Conservation (phyloP, 2,113 vertebrate species). For the Sylvilagus bachmani region DNA sequence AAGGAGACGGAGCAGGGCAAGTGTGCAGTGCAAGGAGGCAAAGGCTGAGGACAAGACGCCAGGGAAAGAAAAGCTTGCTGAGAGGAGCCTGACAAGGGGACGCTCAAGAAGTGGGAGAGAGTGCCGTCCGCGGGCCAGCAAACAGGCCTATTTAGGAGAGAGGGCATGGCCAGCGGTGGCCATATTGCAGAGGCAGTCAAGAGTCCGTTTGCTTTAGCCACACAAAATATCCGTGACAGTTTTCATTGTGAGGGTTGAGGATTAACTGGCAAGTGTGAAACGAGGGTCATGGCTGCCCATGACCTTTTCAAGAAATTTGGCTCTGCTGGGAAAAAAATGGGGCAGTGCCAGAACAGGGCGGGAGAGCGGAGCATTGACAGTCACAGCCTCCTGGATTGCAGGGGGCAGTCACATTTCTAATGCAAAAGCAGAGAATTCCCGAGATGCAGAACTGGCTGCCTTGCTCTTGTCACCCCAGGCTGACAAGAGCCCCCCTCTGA, state of each 20-base stretch:
- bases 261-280: not conserved
- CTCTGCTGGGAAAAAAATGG: too few relatives aligned
- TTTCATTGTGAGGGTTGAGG: not conserved
- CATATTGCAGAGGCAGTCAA: not conserved
- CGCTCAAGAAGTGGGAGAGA: not conserved
- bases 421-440: not conserved
- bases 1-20: not conserved
- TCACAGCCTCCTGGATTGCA: not conserved
- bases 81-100: not conserved
- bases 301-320: not conserved
- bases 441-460: not conserved
- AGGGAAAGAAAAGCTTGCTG: not conserved
- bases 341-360: not conserved
- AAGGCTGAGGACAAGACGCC: not conserved
- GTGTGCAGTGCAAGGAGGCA: not conserved
- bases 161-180: not conserved
- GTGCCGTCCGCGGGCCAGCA: not conserved
- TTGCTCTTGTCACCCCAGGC: not conserved
- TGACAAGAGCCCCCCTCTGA: not conserved
- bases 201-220: not conserved
- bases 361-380: not conserved
- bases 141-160: not conserved
- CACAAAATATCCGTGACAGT: not conserved
- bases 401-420: not conserved
- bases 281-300: not conserved